A percentile compares a stretch with the other conserved stretches of the same genome.
Evolutionary conservation across 2,797 vertebrate species (phyloP).

Genomic region (Sebastolobus alascanus): DNA sequence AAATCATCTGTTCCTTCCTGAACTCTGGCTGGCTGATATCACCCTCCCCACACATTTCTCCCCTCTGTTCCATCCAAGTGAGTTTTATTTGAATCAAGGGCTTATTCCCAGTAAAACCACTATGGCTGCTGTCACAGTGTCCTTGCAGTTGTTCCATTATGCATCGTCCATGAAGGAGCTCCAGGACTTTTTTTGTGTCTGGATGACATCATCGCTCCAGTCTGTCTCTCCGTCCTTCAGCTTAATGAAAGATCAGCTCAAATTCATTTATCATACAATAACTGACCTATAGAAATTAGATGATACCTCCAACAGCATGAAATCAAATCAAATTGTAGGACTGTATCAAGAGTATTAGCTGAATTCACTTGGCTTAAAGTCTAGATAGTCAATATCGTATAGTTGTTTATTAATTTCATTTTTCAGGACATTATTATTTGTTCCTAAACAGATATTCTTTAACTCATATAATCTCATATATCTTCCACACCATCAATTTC

Average conservation of each 20-base stretch:
- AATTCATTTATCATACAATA: slow-evolving; percentile 39
- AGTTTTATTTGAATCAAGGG: slow-evolving; percentile 49
- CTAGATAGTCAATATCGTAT: not conserved
- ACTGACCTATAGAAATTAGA: not conserved
- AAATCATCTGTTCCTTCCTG: not conserved
- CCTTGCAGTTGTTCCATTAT: slow-evolving; percentile 60
- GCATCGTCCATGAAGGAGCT: slow-evolving; percentile 38
- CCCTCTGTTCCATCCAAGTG: slow-evolving; percentile 21
- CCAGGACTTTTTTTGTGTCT: slow-evolving; percentile 43
- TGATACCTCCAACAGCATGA: not conserved
- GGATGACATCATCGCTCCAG: slow-evolving; percentile 52
- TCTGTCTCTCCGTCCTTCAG: slow-evolving; percentile 50
- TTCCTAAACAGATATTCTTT: slow-evolving; percentile 24
- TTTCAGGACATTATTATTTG: slow-evolving; percentile 21
- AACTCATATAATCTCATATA: slow-evolving; percentile 35
- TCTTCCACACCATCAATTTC: slow-evolving; percentile 33
- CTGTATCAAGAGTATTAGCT: not conserved
- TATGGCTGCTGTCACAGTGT: slow-evolving; percentile 43
- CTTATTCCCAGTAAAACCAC: slow-evolving; percentile 59
- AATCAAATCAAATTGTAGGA: slow-evolving; percentile 11
- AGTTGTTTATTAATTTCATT: slow-evolving; percentile 30
- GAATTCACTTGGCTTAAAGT: not conserved
- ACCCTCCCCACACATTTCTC: not conserved
- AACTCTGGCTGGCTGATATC: not conserved
- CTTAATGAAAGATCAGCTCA: slow-evolving; percentile 32